A percentile compares a stretch with the other conserved stretches of the same genome.
Conservation (phyloP, 1,140 invertebrate genomes). For the Zaprionus vittiger region DNA sequence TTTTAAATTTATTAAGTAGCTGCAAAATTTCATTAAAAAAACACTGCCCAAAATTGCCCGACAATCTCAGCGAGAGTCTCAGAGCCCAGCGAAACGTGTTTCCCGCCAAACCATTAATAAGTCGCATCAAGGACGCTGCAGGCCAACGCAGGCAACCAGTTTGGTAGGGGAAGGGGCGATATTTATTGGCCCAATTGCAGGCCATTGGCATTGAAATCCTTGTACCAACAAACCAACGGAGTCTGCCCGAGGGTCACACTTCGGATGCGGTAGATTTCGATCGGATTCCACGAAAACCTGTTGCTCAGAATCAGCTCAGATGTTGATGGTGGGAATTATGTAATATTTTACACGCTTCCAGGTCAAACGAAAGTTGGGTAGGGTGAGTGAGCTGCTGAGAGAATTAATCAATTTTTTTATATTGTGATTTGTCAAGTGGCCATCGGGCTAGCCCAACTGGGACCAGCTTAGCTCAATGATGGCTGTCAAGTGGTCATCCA, state of each 20-base stretch:
- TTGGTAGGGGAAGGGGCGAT: constrained; percentile 45
- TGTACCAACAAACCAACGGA: constrained; percentile 30
- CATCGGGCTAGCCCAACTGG: background rate
- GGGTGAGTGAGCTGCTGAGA: background rate
- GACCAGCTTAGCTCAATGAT: background rate
- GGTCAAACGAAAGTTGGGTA: constrained; percentile 38
- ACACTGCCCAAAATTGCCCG: background rate
- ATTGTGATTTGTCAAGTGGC: constrained; percentile 33
- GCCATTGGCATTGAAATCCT: constrained; percentile 80
- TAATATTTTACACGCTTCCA: constrained; percentile 50
- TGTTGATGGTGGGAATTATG: constrained; percentile 56
- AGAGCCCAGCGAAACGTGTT: constrained; percentile 62
- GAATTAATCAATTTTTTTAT: constrained; percentile 38
- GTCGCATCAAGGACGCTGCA: constrained; percentile 70
- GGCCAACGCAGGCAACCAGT: constrained; percentile 63
- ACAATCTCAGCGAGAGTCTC: background rate
- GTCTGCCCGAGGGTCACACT: constrained; percentile 58
- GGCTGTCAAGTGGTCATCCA: constrained; percentile 36
- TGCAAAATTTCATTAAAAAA: constrained; percentile 43
- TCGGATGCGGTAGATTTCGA: constrained; percentile 29
- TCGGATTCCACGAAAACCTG: constrained; percentile 59
- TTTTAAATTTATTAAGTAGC: constrained; percentile 50
- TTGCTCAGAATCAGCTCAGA: constrained; percentile 56
- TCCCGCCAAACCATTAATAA: constrained; percentile 66
- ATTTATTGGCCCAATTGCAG: constrained; percentile 72